Percentiles rank a stretch among this genome's conserved stretches.
Conservation (phyloP, 2,888 invertebrate genomes). For the Mystacides longicornis region DNA sequence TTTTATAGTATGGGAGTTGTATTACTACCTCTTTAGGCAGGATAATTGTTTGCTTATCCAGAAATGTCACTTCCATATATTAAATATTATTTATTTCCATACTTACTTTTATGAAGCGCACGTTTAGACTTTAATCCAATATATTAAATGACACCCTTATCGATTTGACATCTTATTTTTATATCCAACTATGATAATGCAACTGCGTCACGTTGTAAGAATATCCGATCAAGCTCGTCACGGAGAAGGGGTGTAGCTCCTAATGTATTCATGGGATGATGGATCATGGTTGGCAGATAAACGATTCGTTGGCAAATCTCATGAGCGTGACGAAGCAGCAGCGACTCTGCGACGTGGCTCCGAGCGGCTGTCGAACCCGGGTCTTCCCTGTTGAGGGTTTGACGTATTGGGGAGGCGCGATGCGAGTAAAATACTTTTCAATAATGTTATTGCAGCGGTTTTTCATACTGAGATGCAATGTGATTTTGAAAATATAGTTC, state of each 20-base stretch:
- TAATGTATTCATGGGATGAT: constrained; percentile 19
- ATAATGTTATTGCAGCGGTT: too few relatives aligned
- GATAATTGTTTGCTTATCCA: neutral
- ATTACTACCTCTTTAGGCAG: too few relatives aligned
- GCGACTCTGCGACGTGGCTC: constrained; percentile 20
- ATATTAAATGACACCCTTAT: neutral
- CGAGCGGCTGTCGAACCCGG: constrained; percentile 14
- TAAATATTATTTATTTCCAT: neutral
- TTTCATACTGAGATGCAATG: too few relatives aligned
- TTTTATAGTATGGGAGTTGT: too few relatives aligned
- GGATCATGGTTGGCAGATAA: constrained; percentile 22
- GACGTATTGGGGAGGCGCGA: too few relatives aligned
- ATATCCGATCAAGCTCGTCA: too few relatives aligned
- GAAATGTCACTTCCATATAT: neutral
- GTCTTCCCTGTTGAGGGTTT: too few relatives aligned
- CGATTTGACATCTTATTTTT: neutral
- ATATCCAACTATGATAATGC: too few relatives aligned
- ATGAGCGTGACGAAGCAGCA: constrained; percentile 23
- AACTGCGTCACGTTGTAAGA: too few relatives aligned
- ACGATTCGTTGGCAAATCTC: constrained; percentile 23
- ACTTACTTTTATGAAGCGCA: neutral
- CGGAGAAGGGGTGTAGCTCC: too few relatives aligned
- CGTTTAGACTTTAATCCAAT: neutral
- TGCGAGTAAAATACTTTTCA: too few relatives aligned
- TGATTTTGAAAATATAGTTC: too few relatives aligned